Evolutionary conservation across 2,888 invertebrate genomes (phyloP).

Genomic region (Tinea trinotella): DNA sequence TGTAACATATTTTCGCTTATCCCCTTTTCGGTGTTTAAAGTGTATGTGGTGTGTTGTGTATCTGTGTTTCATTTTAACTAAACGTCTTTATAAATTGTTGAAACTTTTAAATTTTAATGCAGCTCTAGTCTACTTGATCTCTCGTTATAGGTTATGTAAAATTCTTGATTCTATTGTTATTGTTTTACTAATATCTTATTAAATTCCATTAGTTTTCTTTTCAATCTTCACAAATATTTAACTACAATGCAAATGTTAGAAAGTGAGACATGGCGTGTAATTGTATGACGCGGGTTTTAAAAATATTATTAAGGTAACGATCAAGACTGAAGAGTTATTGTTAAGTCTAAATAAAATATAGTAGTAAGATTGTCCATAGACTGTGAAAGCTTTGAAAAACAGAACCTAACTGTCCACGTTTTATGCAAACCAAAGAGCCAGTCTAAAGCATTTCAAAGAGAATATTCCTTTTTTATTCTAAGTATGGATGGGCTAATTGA

Average conservation of each 20-base stretch:
- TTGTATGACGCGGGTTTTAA: conserved; percentile 59
- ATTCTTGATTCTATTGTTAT: background rate
- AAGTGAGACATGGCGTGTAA: conserved; percentile 11
- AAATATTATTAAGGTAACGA: conserved; percentile 70
- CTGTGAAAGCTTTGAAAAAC: conserved; percentile 2
- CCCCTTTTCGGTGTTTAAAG: conserved; percentile 1
- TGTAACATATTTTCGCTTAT: conserved; percentile 12
- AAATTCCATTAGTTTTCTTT: background rate
- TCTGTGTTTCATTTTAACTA: background rate
- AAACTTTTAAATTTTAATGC: background rate
- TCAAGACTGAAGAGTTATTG: conserved; percentile 72
- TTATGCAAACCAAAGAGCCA: background rate
- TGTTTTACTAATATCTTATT: background rate
- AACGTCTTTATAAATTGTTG: too few species aligned
- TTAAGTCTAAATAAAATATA: conserved; percentile 56
- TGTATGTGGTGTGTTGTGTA: background rate
- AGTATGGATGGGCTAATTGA: too few species aligned
- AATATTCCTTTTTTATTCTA: too few species aligned
- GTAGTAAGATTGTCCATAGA: conserved; percentile 15
- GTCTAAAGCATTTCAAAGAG: too few species aligned
- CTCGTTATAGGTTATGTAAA: background rate
- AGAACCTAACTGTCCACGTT: background rate
- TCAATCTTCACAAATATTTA: background rate
- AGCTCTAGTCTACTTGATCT: background rate
- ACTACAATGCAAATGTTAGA: conserved; percentile 1